phyloP scores from a whole-genome alignment of 2,113 vertebrate species.

The Pelusios castaneus region DNA sequence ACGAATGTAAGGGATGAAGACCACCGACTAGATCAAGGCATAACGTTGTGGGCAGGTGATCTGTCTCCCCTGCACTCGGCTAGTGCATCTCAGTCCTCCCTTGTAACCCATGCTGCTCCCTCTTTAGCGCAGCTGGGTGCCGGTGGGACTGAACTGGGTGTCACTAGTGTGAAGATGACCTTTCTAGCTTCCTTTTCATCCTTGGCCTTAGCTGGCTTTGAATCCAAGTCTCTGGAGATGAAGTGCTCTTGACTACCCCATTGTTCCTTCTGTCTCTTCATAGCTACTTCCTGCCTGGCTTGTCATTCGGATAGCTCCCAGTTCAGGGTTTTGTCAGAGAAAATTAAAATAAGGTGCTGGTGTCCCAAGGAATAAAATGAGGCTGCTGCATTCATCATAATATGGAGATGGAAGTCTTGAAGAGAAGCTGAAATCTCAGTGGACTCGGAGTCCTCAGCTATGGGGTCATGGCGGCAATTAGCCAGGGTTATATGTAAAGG shows the following conservation, averaged over 20 bases:
- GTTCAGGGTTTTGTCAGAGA: neutral
- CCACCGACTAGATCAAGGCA: slow-evolving; percentile 15
- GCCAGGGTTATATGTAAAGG: slow-evolving; percentile 61
- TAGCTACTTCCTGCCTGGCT: slow-evolving; percentile 39
- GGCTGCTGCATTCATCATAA: neutral
- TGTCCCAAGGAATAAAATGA: neutral
- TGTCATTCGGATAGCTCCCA: slow-evolving; percentile 65
- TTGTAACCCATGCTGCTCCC: slow-evolving; percentile 42
- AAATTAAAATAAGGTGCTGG: slow-evolving; percentile 10
- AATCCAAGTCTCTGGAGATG: neutral
- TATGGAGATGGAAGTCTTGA: slow-evolving; percentile 14
- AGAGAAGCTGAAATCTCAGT: neutral
- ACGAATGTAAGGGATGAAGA: neutral
- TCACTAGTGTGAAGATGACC: neutral
- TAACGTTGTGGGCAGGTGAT: neutral
- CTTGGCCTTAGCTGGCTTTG: neutral
- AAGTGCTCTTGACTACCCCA: neutral
- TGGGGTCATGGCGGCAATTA: slow-evolving; percentile 43
- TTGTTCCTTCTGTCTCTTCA: slow-evolving; percentile 43
- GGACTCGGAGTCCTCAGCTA: slow-evolving; percentile 46
- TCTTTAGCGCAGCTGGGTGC: neutral
- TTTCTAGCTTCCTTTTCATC: neutral
- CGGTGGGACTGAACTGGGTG: neutral
- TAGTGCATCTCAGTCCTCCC: neutral
- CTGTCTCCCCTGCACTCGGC: neutral